These are phyloP conservation scores for Terrapene triunguis DNA, from an alignment of 2,113 vertebrate species.

Conservation along the genomic window DNA sequence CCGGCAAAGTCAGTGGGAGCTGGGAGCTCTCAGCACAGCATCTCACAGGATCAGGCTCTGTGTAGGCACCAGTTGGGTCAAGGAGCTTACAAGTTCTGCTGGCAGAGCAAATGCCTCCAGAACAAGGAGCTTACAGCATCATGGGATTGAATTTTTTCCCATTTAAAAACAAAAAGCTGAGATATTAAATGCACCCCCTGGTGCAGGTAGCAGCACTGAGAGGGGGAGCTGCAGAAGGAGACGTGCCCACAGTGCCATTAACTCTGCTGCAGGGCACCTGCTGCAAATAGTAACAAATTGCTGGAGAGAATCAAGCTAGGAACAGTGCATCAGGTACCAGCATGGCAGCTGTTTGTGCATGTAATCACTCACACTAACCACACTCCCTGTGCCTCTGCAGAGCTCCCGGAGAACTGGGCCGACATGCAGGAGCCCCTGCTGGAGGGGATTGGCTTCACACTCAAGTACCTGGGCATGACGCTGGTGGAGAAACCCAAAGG, in stretches of 20 bases:
- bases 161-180: neutral
- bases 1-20: neutral
- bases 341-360: neutral
- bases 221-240: neutral
- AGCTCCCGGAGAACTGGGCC: constrained; percentile 89
- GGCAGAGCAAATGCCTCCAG: neutral
- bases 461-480: constrained; percentile 93
- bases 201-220: neutral
- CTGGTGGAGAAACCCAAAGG: constrained; percentile 92
- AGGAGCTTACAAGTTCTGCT: neutral
- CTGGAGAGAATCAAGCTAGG: neutral
- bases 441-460: constrained; percentile 91
- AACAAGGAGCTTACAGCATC: neutral
- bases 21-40: rapidly evolving
- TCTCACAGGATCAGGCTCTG: neutral
- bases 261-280: neutral
- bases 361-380: too few species aligned
- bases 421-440: constrained; percentile 90
- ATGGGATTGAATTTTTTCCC: neutral
- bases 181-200: neutral
- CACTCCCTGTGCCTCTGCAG: constrained; percentile 71
- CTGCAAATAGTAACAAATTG: neutral
- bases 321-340: neutral
- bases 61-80: neutral
- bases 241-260: neutral